phyloP scores from a whole-genome alignment of 2,888 invertebrate genomes.

The Embidobia sp. region DNA sequence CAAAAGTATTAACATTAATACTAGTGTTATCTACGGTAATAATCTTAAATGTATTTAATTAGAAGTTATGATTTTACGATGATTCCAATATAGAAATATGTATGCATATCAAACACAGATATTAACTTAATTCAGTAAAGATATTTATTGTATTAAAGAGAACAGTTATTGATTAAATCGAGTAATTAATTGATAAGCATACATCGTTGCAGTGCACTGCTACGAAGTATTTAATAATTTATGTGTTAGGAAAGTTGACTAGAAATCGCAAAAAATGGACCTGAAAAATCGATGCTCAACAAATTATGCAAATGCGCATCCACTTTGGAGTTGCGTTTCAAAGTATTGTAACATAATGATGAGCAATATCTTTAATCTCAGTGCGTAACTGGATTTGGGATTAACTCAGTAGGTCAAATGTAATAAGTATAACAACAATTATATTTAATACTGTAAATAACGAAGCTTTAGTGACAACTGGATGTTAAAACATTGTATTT shows the following conservation, averaged over 20 bases:
- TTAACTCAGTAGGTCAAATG: slow-evolving; percentile 26
- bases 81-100: background rate
- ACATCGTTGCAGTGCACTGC: too few species aligned
- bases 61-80: slow-evolving; percentile 19
- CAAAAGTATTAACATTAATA: slow-evolving; percentile 10
- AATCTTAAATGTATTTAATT: slow-evolving; percentile 15
- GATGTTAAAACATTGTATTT: background rate
- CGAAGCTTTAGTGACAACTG: background rate
- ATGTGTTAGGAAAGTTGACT: too few species aligned
- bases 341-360: background rate
- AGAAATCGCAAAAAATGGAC: too few species aligned
- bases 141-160: too few species aligned
- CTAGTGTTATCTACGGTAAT: slow-evolving; percentile 22
- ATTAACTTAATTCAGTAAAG: background rate
- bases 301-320: background rate
- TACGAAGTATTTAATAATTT: too few species aligned
- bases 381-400: slow-evolving; percentile 17
- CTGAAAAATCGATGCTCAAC: too few species aligned
- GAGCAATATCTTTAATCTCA: slow-evolving; percentile 3
- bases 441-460: slow-evolving; percentile 13
- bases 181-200: too few species aligned
- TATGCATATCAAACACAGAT: background rate
- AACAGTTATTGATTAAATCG: too few species aligned
- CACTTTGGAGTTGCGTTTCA: background rate
- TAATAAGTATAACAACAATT: background rate